These are phyloP conservation scores for Ophion ventricosus DNA, from an alignment of 2,888 invertebrate species.

Conservation along the genomic window DNA sequence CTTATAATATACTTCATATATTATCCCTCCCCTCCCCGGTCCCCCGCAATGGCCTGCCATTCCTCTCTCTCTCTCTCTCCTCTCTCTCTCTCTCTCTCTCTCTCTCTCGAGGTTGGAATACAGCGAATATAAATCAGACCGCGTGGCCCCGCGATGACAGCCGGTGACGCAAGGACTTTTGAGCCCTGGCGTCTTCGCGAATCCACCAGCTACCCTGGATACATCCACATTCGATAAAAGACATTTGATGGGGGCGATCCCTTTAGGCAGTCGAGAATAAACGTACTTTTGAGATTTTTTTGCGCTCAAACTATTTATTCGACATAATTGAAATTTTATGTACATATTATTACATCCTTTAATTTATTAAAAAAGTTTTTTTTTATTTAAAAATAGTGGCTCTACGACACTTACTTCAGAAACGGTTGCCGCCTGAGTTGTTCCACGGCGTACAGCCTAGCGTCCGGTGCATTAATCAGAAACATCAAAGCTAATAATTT, in stretches of 20 bases:
- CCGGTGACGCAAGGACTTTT: constrained; percentile 75
- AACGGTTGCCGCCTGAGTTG: too few species aligned
- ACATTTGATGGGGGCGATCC: background rate
- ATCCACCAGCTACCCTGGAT: background rate
- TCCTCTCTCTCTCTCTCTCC: constrained; percentile 27
- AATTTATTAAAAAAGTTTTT: too few species aligned
- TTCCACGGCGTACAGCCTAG: too few species aligned
- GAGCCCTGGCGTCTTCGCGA: constrained; percentile 39
- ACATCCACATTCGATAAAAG: background rate
- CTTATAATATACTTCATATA: constrained; percentile 44
- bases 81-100: constrained; percentile 25
- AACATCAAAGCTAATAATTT: too few species aligned
- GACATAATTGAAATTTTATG: too few species aligned
- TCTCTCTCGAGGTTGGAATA: constrained; percentile 49
- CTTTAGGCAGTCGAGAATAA: too few species aligned
- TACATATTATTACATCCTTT: too few species aligned
- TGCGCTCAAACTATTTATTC: too few species aligned
- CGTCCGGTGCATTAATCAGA: too few species aligned
- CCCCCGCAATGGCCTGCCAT: background rate
- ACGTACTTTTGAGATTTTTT: too few species aligned
- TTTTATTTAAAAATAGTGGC: too few species aligned
- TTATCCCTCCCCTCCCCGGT: constrained; percentile 16
- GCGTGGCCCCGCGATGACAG: constrained; percentile 76
- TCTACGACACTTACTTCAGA: too few species aligned
- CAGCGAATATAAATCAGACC: constrained; percentile 79